Conservation (phyloP, 1,140 invertebrate genomes). For the Euwallacea fornicatus region DNA sequence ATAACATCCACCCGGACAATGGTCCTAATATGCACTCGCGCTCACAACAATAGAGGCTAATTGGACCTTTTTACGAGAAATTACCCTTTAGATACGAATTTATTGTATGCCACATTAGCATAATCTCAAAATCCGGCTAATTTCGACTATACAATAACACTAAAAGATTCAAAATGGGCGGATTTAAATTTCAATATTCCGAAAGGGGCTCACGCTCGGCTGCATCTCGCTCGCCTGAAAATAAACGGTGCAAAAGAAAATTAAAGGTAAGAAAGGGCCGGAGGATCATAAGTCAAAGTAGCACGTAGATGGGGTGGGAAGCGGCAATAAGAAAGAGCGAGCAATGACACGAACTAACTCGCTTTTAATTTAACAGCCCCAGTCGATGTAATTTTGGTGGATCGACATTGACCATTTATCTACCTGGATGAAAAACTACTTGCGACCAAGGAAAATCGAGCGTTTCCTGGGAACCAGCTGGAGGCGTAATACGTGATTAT, state of each 20-base stretch:
- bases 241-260: slow-evolving; percentile 24
- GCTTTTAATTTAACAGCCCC: slow-evolving; percentile 34
- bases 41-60: neutral
- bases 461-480: too few species aligned
- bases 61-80: neutral
- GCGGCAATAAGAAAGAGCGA: slow-evolving; percentile 30
- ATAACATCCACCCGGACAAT: too few species aligned
- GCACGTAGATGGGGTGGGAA: slow-evolving; percentile 15
- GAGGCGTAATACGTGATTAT: too few species aligned
- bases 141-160: slow-evolving; percentile 1
- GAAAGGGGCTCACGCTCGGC: slow-evolving; percentile 4
- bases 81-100: neutral
- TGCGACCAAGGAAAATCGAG: too few species aligned
- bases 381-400: slow-evolving; percentile 21
- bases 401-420: slow-evolving; percentile 34
- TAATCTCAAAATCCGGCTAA: slow-evolving; percentile 1
- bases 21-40: too few species aligned
- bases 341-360: slow-evolving; percentile 29
- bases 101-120: neutral
- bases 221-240: neutral
- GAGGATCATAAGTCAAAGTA: slow-evolving; percentile 29
- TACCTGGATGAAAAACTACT: slow-evolving; percentile 3
- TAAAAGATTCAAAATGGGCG: slow-evolving; percentile 1
- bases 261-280: slow-evolving; percentile 27
- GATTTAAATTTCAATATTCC: slow-evolving; percentile 16